Percentiles rank a stretch among this genome's conserved stretches.
These are phyloP conservation scores for Tinea semifulvella DNA, from an alignment of 2,888 invertebrate genomes.

Conservation along the genomic window DNA sequence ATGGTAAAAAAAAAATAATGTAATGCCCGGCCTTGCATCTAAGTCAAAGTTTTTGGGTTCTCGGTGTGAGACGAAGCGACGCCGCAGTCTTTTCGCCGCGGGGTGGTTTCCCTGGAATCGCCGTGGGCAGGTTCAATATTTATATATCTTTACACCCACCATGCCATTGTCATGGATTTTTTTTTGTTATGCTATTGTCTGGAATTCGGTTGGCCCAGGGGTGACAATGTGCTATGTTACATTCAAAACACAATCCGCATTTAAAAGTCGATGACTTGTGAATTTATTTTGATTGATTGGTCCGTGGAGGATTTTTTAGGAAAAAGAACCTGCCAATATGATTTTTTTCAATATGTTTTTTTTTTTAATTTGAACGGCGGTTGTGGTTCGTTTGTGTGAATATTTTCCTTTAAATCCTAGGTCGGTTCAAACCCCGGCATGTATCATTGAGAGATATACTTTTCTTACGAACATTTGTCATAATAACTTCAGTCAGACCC, in stretches of 20 bases:
- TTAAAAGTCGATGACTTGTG: conserved; percentile 64
- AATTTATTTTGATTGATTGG: conserved; percentile 63
- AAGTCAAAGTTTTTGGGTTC: conserved; percentile 38
- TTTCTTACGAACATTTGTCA: no score
- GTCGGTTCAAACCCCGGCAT: no score
- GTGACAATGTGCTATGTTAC: conserved; percentile 62
- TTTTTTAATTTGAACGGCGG: no score
- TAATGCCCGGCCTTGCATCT: no score
- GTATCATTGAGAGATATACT: no score
- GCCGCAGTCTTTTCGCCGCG: conserved; percentile 52
- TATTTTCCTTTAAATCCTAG: no score
- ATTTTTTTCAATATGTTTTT: no score
- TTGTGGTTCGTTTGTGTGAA: no score
- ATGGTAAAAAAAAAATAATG: no score
- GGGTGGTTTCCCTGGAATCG: conserved; percentile 60
- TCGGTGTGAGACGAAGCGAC: conserved; percentile 57
- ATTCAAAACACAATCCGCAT: conserved; percentile 52
- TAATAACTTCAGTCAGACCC: no score
- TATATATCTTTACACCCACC: conserved; percentile 58
- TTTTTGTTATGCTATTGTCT: conserved; percentile 53
- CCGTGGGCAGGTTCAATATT: conserved; percentile 46
- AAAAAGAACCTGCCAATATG: no score
- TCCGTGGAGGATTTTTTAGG: conserved; percentile 36
- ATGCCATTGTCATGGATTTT: conserved; percentile 44
- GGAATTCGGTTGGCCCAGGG: conserved; percentile 48